A percentile compares a stretch with the other conserved stretches of the same genome.
These are phyloP conservation scores for Hapalemur alaotrensis DNA, from an alignment of 2,797 vertebrate genomes.

Conservation along the genomic window DNA sequence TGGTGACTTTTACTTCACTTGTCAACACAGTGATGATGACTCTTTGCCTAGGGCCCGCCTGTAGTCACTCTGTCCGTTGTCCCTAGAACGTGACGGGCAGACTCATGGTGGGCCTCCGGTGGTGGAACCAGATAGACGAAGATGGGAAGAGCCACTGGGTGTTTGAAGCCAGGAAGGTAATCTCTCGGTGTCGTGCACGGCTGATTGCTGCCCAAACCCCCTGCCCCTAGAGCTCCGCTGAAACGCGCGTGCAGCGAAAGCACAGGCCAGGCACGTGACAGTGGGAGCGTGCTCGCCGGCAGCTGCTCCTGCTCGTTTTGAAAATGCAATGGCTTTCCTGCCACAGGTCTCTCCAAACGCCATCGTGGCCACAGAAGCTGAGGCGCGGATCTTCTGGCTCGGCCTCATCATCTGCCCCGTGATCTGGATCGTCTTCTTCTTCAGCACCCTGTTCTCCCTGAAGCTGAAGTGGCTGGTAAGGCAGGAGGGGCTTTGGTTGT, in stretches of 20 bases:
- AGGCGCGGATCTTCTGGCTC: constrained; percentile 92
- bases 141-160: constrained; percentile 93
- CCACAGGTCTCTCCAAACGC: constrained; percentile 76
- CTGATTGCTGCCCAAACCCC: background rate
- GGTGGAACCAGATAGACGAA: constrained; percentile 95
- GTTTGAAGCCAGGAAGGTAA: constrained; percentile 91
- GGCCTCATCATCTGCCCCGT: constrained; percentile 91
- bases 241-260: rapidly evolving
- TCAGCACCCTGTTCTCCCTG: constrained; percentile 90
- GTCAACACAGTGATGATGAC: background rate
- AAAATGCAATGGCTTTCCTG: background rate
- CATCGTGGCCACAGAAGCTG: constrained; percentile 85
- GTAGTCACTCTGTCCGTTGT: background rate
- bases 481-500: background rate
- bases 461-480: constrained; percentile 94
- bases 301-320: rapidly evolving
- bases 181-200: background rate
- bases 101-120: constrained; percentile 91
- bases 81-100: constrained; percentile 91
- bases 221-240: rapidly evolving
- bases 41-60: background rate
- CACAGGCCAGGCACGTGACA: rapidly evolving
- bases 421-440: constrained; percentile 92
- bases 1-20: background rate
- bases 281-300: rapidly evolving